A percentile compares a stretch with the other conserved stretches of the same genome.
Conservation (phyloP, 2,888 invertebrate genomes). For the Dusona sp. region DNA sequence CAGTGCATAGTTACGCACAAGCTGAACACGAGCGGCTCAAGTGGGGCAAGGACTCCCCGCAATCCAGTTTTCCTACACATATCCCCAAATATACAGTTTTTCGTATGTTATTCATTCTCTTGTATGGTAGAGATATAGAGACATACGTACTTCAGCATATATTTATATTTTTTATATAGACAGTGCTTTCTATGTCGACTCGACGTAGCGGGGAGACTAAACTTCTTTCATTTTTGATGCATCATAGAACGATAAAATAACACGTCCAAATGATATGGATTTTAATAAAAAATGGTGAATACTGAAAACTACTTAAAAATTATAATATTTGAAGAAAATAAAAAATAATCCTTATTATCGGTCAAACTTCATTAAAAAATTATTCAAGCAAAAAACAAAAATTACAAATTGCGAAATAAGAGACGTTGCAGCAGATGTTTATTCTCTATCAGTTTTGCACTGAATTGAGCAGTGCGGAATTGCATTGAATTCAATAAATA, state of each 20-base stretch:
- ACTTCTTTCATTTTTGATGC: neutral
- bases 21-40: constrained; percentile 58
- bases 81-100: constrained; percentile 15
- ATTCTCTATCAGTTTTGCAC: too few species aligned
- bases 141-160: constrained; percentile 12
- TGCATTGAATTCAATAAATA: too few species aligned
- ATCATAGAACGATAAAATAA: neutral
- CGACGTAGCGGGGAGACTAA: neutral
- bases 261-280: neutral
- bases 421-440: too few species aligned
- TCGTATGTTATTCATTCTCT: constrained; percentile 48
- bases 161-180: neutral
- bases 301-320: neutral
- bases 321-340: neutral
- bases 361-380: neutral
- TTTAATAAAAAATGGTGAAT: neutral
- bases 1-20: constrained; percentile 31
- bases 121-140: constrained; percentile 4
- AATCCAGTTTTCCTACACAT: constrained; percentile 59
- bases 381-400: too few species aligned
- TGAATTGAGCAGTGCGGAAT: too few species aligned
- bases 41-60: constrained; percentile 67
- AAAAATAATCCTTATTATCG: neutral
- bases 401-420: too few species aligned
- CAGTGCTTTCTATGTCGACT: neutral